Conservation (phyloP, 2,113 vertebrate species). For the Heterocephalus glaber region DNA sequence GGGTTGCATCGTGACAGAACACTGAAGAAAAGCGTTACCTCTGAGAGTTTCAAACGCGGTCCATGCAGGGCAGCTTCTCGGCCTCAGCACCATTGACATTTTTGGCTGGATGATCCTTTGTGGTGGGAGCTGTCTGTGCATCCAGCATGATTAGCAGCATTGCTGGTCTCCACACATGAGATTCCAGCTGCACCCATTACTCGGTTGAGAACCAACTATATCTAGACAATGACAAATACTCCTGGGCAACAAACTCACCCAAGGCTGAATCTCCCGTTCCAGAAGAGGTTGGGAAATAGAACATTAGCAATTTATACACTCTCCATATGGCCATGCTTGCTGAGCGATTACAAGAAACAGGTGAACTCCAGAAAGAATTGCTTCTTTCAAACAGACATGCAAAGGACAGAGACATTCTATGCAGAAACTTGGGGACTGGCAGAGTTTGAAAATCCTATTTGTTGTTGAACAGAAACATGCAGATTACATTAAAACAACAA, state of each 20-base stretch:
- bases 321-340: background rate
- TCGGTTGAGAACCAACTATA: background rate
- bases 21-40: background rate
- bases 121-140: background rate
- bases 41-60: background rate
- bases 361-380: background rate
- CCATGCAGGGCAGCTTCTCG: background rate
- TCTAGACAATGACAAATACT: background rate
- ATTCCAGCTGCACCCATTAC: background rate
- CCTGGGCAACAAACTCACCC: background rate
- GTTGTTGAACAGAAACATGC: background rate
- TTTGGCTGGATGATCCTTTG: background rate
- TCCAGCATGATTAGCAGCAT: too few relatives aligned
- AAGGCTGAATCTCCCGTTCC: background rate
- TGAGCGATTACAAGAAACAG: background rate
- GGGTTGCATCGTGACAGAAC: too few relatives aligned
- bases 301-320: fast-evolving
- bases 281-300: background rate
- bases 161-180: background rate
- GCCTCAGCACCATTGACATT: background rate
- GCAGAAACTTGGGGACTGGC: background rate
- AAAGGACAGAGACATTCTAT: background rate
- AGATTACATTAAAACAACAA: background rate
- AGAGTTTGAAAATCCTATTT: background rate
- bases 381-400: background rate